phyloP scores from a whole-genome alignment of 2,888 invertebrate species.

The Eupithecia vulgata region DNA sequence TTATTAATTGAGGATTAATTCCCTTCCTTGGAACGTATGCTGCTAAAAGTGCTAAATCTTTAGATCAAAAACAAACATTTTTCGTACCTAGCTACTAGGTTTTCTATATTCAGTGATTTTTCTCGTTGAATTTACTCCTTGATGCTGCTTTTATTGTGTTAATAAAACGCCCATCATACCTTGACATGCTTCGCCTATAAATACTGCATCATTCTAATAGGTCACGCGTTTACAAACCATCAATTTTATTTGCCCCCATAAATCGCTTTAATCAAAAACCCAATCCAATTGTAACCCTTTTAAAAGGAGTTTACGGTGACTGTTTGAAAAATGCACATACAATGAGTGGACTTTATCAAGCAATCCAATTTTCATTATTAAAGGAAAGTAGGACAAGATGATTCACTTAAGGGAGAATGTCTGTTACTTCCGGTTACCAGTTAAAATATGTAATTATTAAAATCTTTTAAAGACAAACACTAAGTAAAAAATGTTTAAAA shows the following conservation, averaged over 20 bases:
- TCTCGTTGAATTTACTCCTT: background rate
- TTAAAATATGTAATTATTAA: too few relatives aligned
- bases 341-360: background rate
- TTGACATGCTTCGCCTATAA: background rate
- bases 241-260: background rate
- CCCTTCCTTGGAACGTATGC: too few relatives aligned
- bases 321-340: background rate
- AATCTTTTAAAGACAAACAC: too few relatives aligned
- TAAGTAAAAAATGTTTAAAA: too few relatives aligned
- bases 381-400: too few relatives aligned
- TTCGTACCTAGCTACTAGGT: too few relatives aligned
- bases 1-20: too few relatives aligned
- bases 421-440: too few relatives aligned
- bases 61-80: too few relatives aligned
- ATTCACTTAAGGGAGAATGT: too few relatives aligned
- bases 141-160: background rate
- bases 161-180: background rate
- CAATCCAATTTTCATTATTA: background rate
- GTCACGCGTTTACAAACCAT: constrained; percentile 1
- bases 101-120: too few relatives aligned
- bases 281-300: background rate
- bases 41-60: too few relatives aligned
- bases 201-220: background rate
- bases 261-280: background rate
- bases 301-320: constrained; percentile 1